Percentiles rank a stretch among this genome's conserved stretches.
phyloP scores from a whole-genome alignment of 2,797 vertebrate species.

The Ciconia nigra region DNA sequence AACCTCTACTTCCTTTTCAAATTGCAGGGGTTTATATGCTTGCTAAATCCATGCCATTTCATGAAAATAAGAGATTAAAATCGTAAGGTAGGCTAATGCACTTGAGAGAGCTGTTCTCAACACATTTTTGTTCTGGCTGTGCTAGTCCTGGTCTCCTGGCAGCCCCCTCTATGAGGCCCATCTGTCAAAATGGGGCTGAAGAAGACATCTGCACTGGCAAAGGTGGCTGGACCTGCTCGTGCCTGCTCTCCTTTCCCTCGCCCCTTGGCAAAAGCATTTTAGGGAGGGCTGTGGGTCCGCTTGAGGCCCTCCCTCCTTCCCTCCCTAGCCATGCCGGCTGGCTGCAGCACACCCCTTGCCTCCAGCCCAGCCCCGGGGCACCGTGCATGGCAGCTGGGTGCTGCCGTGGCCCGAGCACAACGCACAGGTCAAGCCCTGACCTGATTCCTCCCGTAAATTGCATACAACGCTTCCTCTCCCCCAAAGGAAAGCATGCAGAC shows the following conservation, averaged over 20 bases:
- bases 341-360: neutral
- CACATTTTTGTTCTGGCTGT: neutral
- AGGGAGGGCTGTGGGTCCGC: neutral
- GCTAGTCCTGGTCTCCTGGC: neutral
- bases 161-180: accelerated
- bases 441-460: neutral
- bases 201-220: neutral
- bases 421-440: neutral
- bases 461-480: neutral
- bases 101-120: neutral
- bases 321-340: neutral
- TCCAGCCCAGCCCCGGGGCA: accelerated
- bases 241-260: neutral
- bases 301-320: neutral
- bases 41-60: neutral
- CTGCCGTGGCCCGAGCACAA: accelerated
- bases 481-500: neutral
- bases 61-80: neutral
- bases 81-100: neutral
- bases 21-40: neutral
- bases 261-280: neutral
- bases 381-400: neutral
- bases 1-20: neutral
- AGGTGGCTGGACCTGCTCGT: neutral
- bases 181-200: neutral